Percentiles rank a stretch among this genome's conserved stretches.
These are phyloP conservation scores for Stomatorhinus ivindoensis DNA, from an alignment of 2,113 vertebrate species.

Conservation along the genomic window DNA sequence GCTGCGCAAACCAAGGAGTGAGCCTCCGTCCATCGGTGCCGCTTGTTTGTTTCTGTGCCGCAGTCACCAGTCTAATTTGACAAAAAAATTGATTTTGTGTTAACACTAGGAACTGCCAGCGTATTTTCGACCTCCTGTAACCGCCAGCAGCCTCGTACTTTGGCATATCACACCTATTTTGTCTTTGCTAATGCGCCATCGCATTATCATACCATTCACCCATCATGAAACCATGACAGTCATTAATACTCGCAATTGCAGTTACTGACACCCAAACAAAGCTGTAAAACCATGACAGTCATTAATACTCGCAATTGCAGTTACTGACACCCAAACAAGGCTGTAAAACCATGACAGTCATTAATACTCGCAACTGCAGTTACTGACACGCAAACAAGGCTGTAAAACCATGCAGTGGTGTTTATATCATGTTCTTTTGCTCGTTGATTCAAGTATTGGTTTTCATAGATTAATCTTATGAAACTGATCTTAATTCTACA, in stretches of 20 bases:
- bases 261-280: too few species aligned
- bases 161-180: background rate
- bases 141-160: background rate
- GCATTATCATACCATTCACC: background rate
- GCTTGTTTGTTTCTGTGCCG: background rate
- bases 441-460: background rate
- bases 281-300: too few species aligned
- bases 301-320: too few species aligned
- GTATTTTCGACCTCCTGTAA: background rate
- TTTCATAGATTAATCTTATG: background rate
- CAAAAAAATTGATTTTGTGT: background rate
- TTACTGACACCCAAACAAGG: too few species aligned
- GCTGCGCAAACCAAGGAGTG: background rate
- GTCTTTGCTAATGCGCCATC: background rate
- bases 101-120: background rate
- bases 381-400: too few species aligned
- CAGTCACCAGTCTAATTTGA: background rate
- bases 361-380: too few species aligned
- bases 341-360: too few species aligned
- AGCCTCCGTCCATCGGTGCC: background rate
- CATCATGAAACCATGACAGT: too few species aligned
- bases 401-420: too few species aligned
- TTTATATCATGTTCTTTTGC: background rate
- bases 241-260: too few species aligned
- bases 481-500: background rate